These are phyloP conservation scores for Mizuhopecten yessoensis DNA, from an alignment of 1,140 invertebrate species.

Conservation along the genomic window DNA sequence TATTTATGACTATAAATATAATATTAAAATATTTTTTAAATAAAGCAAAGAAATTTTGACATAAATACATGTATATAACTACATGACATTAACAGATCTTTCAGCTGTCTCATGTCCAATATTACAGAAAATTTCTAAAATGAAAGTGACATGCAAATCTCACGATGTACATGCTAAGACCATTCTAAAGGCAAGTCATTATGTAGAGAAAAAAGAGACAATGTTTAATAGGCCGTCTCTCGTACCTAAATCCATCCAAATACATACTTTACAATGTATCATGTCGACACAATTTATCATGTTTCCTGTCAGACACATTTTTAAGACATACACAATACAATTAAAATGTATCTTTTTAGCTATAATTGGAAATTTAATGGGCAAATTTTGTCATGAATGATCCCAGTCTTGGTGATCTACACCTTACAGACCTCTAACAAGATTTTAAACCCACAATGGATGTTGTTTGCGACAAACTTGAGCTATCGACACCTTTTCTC, in stretches of 20 bases:
- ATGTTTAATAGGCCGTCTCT: not conserved
- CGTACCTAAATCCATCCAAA: not conserved
- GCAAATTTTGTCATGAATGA: conserved; percentile 7
- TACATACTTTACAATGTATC: not conserved
- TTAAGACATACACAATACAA: not conserved
- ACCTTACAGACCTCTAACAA: not conserved
- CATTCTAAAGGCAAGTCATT: not conserved
- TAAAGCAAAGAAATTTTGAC: conserved; percentile 21
- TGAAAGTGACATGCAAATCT: not conserved
- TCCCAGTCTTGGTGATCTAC: not conserved
- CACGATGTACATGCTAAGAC: not conserved
- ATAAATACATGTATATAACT: conserved; percentile 11
- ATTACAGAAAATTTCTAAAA: not conserved
- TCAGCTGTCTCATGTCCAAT: not conserved
- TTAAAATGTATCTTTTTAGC: not conserved
- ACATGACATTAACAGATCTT: not conserved
- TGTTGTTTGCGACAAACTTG: not conserved
- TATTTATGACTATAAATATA: not conserved
- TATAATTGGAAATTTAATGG: not conserved
- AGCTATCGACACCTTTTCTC: not conserved
- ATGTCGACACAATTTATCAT: too few relatives aligned
- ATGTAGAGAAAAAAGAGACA: not conserved
- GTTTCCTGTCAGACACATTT: too few relatives aligned
- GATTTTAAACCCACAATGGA: not conserved
- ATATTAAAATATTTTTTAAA: not conserved